A percentile compares a stretch with the other conserved stretches of the same genome.
Conservation (phyloP, 2,113 vertebrate species). For the Tympanuchus pallidicinctus region DNA sequence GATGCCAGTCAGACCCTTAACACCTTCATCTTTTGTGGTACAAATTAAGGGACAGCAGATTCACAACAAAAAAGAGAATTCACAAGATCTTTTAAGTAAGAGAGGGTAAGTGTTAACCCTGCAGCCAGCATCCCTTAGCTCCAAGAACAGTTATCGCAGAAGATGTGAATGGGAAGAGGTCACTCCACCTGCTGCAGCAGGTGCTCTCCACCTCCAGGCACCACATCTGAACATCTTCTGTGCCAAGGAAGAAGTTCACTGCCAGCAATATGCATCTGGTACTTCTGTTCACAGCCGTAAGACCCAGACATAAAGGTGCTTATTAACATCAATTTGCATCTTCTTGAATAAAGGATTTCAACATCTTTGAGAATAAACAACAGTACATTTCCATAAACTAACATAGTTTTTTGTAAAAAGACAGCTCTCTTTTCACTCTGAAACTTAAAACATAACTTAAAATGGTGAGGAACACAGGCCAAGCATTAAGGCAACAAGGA, state of each 20-base stretch:
- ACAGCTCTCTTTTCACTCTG: neutral
- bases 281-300: neutral
- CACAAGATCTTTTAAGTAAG: neutral
- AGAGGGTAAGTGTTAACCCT: neutral
- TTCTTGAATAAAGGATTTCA: neutral
- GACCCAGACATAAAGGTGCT: neutral
- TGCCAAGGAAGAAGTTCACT: neutral
- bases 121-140: neutral
- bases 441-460: neutral
- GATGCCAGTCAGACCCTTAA: neutral
- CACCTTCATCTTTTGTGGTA: neutral
- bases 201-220: neutral
- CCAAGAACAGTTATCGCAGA: neutral
- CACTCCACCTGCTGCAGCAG: neutral
- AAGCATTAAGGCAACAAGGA: neutral
- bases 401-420: neutral
- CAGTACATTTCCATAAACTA: neutral
- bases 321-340: neutral
- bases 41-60: neutral
- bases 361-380: neutral
- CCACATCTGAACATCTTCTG: neutral
- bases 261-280: neutral
- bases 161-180: neutral
- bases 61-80: neutral
- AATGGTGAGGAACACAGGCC: neutral